Percentiles rank a stretch among this genome's conserved stretches.
phyloP scores from a whole-genome alignment of 2,113 vertebrate species.

The Poeciliopsis occidentalis region DNA sequence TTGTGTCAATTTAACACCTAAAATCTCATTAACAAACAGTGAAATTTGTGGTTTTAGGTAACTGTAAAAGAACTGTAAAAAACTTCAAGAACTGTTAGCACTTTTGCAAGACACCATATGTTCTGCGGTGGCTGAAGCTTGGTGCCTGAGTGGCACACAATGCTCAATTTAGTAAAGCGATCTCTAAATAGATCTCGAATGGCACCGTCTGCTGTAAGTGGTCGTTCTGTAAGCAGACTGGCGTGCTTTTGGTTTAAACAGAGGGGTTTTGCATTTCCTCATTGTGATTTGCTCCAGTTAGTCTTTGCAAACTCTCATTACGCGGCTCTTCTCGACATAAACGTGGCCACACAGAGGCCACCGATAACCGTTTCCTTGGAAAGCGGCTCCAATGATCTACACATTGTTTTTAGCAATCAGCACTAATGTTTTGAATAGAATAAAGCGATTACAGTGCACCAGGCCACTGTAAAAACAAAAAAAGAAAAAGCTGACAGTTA shows the following conservation, averaged over 20 bases:
- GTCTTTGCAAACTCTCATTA: slow-evolving; percentile 5
- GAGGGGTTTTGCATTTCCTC: slow-evolving; percentile 11
- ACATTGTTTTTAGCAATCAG: slow-evolving; percentile 10
- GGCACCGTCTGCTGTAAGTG: not conserved
- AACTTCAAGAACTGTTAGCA: not conserved
- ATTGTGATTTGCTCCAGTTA: slow-evolving; percentile 17
- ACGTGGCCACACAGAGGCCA: slow-evolving; percentile 1
- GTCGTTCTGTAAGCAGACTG: slow-evolving; percentile 15
- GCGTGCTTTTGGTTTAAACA: slow-evolving; percentile 23
- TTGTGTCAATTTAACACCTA: not conserved
- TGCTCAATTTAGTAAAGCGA: slow-evolving; percentile 5
- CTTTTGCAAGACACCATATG: slow-evolving; percentile 7
- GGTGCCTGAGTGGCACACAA: not conserved
- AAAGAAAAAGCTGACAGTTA: not conserved
- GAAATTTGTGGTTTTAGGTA: not conserved
- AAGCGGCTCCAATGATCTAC: not conserved
- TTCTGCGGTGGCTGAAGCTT: not conserved
- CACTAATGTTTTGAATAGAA: slow-evolving; percentile 14
- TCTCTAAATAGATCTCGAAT: slow-evolving; percentile 37
- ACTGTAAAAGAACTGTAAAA: not conserved
- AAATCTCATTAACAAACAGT: not conserved
- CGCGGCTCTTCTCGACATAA: slow-evolving; percentile 10
- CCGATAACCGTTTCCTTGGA: slow-evolving; percentile 6
- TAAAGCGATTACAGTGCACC: slow-evolving; percentile 2
- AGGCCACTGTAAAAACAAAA: not conserved